Evolutionary conservation across 1,140 invertebrate species (phyloP).

Genomic region (Aleiodes sp.): DNA sequence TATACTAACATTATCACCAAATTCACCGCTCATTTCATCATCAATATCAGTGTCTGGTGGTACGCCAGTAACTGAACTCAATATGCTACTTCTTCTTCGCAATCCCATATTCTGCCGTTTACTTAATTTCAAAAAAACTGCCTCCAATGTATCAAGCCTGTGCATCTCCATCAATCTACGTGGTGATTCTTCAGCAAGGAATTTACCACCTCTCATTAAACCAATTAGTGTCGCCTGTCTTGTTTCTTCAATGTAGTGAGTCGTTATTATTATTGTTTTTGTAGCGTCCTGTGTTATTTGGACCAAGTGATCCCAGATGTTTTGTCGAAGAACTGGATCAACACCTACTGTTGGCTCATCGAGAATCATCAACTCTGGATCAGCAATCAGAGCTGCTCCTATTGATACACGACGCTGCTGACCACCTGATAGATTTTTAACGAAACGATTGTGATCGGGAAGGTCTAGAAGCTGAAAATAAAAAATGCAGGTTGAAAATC

Average conservation of each 20-base stretch:
- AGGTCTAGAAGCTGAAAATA: constrained; percentile 70
- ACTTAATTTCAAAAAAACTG: constrained; percentile 92
- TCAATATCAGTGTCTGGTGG: constrained; percentile 70
- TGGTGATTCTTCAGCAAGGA: constrained; percentile 92
- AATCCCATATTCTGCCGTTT: constrained; percentile 83
- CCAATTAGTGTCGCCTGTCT: constrained; percentile 83
- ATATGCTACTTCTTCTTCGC: constrained; percentile 78
- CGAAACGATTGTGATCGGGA: constrained; percentile 71
- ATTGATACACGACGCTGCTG: constrained; percentile 90
- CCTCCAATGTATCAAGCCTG: constrained; percentile 83
- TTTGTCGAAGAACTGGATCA: constrained; percentile 90
- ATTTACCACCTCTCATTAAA: constrained; percentile 88
- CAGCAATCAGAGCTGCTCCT: constrained; percentile 85
- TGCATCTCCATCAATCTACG: constrained; percentile 80
- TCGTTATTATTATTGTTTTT: constrained; percentile 96
- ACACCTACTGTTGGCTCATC: constrained; percentile 97
- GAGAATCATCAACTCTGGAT: constrained; percentile 89
- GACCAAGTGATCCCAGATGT: constrained; percentile 95
- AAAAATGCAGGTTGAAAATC: no score
- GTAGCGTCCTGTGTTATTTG: constrained; percentile 85
- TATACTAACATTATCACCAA: constrained; percentile 83
- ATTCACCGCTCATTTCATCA: constrained; percentile 85
- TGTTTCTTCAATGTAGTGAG: constrained; percentile 98
- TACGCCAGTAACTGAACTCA: constrained; percentile 73
- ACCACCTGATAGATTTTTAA: constrained; percentile 89